These are phyloP conservation scores for Vesta saturnalis DNA, from an alignment of 2,888 invertebrate genomes.

Conservation along the genomic window DNA sequence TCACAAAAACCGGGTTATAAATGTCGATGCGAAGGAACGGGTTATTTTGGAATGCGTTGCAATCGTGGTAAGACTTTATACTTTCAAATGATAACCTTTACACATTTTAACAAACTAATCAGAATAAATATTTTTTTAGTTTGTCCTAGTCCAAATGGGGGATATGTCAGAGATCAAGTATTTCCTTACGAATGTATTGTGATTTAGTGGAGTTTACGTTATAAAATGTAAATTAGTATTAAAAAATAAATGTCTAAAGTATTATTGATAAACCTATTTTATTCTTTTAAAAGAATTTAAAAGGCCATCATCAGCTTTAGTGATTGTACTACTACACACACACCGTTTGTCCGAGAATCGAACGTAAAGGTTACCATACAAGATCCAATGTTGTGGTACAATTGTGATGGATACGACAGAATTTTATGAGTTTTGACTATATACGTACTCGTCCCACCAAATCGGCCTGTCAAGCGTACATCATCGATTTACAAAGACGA, in stretches of 20 bases:
- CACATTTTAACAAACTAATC: neutral
- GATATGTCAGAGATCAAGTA: slow-evolving; percentile 57
- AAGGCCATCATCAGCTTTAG: no score
- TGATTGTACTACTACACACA: no score
- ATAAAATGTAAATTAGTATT: neutral
- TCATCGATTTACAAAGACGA: no score
- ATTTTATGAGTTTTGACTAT: no score
- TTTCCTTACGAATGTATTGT: slow-evolving; percentile 77
- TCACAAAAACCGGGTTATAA: slow-evolving; percentile 71
- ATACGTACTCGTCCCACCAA: no score
- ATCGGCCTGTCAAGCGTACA: no score
- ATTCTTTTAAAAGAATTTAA: no score
- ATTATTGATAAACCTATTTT: no score
- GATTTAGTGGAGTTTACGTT: slow-evolving; percentile 64
- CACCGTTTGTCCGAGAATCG: no score
- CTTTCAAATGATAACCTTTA: neutral
- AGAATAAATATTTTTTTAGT: slow-evolving; percentile 64
- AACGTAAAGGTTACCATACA: no score
- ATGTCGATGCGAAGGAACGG: slow-evolving; percentile 79
- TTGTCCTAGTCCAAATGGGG: slow-evolving; percentile 68
- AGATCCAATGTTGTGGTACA: no score
- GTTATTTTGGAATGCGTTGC: slow-evolving; percentile 76
- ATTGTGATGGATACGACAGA: no score
- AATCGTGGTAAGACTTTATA: slow-evolving; percentile 68
- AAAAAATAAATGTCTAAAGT: neutral